Conservation (phyloP, 1,140 invertebrate genomes). For the Ceratina australensis region DNA sequence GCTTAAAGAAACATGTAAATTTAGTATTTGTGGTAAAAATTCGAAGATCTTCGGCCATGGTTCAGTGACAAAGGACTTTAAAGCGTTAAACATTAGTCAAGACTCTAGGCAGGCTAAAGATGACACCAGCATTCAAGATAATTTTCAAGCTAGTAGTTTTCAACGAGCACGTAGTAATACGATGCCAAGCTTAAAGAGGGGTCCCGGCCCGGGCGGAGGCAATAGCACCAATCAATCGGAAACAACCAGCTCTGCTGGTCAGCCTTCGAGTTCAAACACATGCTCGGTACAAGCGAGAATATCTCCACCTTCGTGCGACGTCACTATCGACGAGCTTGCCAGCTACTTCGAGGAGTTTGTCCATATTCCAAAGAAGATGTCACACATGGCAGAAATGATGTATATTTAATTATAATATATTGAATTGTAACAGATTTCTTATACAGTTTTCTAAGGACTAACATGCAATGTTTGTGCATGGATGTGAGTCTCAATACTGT, state of each 20-base stretch:
- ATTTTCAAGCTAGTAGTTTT: slow-evolving; percentile 72
- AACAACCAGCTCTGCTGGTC: slow-evolving; percentile 21
- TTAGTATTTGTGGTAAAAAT: slow-evolving; percentile 68
- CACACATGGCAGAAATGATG: slow-evolving; percentile 98
- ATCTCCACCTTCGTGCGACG: slow-evolving; percentile 84
- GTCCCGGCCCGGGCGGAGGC: slow-evolving; percentile 69
- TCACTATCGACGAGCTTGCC: slow-evolving; percentile 94
- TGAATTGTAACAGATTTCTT: slow-evolving; percentile 40
- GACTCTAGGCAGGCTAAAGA: slow-evolving; percentile 71
- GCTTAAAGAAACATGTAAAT: slow-evolving; percentile 67
- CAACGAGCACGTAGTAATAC: slow-evolving; percentile 76
- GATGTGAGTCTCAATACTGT: slow-evolving; percentile 30
- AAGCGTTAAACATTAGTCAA: slow-evolving; percentile 71
- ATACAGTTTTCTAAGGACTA: slow-evolving; percentile 32
- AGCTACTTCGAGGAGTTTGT: slow-evolving; percentile 96
- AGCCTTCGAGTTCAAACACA: slow-evolving; percentile 68
- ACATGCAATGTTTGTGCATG: slow-evolving; percentile 16
- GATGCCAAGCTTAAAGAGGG: slow-evolving; percentile 77
- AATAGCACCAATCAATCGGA: slow-evolving; percentile 36
- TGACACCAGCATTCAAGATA: slow-evolving; percentile 70
- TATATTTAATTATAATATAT: slow-evolving; percentile 86
- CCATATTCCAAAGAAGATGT: slow-evolving; percentile 98
- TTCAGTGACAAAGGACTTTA: slow-evolving; percentile 74
- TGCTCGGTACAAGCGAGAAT: slow-evolving; percentile 81
- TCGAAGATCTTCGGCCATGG: slow-evolving; percentile 71